Conservation (phyloP, 2,113 vertebrate genomes). For the Polypterus senegalus region DNA sequence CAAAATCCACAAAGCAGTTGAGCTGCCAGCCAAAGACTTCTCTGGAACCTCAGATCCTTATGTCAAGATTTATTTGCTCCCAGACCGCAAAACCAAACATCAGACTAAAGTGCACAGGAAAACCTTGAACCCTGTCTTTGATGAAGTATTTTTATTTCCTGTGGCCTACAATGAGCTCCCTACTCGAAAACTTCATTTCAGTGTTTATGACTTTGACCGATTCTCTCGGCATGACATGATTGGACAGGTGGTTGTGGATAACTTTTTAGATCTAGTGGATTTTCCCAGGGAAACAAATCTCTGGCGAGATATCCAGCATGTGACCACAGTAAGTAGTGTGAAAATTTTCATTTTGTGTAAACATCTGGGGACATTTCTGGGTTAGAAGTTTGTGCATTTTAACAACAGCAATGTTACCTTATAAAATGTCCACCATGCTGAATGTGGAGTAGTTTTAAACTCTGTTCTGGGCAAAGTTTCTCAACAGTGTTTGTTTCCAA, state of each 20-base stretch:
- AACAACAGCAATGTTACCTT: too few relatives aligned
- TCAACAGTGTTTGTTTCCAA: too few relatives aligned
- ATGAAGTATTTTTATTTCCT: conserved; percentile 95
- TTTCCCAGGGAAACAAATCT: conserved; percentile 93
- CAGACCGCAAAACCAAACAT: conserved; percentile 93
- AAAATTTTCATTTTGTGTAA: too few relatives aligned
- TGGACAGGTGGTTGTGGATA: conserved; percentile 92
- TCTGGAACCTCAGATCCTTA: conserved; percentile 96
- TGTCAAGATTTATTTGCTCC: conserved; percentile 94
- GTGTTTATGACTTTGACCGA: conserved; percentile 93
- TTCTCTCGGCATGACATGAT: conserved; percentile 96
- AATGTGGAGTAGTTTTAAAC: too few relatives aligned
- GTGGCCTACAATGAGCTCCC: conserved; percentile 89
- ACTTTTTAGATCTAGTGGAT: conserved; percentile 94
- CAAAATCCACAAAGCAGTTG: conserved; percentile 91
- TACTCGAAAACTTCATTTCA: conserved; percentile 90
- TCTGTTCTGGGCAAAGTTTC: too few relatives aligned
- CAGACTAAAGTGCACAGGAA: conserved; percentile 98
- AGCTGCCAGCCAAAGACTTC: conserved; percentile 94
- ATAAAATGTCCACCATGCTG: too few relatives aligned
- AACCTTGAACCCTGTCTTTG: conserved; percentile 90
- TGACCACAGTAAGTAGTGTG: conserved; percentile 79
- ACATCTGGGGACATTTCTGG: too few relatives aligned
- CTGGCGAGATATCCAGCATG: conserved; percentile 86
- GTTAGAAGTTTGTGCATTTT: too few relatives aligned